Conservation (phyloP, 2,797 vertebrate species). For the Pseudomugil gertrudae region DNA sequence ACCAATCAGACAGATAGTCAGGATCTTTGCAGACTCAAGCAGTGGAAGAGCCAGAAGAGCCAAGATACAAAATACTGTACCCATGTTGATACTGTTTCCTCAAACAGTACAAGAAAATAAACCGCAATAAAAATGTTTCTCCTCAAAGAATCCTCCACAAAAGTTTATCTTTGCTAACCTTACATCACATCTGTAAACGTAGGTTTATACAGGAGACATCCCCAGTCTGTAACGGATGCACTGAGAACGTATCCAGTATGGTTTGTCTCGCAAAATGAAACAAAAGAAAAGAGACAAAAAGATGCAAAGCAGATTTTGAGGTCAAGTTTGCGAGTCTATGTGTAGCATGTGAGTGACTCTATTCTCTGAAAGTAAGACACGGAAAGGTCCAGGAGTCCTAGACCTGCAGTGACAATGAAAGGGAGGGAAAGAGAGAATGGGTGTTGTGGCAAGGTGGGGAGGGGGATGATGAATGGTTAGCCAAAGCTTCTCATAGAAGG, state of each 20-base stretch:
- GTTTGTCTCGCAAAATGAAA: constrained; percentile 7
- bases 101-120: constrained; percentile 32
- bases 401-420: constrained; percentile 48
- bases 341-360: constrained; percentile 19
- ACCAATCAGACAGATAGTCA: constrained; percentile 73
- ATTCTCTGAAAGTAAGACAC: constrained; percentile 54
- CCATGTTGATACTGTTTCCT: constrained; percentile 48
- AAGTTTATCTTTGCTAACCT: background rate
- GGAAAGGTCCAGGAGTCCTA: constrained; percentile 43
- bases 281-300: background rate
- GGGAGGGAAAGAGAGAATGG: constrained; percentile 49
- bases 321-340: constrained; percentile 7
- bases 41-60: constrained; percentile 64
- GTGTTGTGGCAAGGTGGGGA: constrained; percentile 13
- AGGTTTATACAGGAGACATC: background rate
- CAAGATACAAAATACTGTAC: constrained; percentile 55
- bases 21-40: constrained; percentile 72
- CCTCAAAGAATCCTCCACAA: background rate
- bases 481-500: constrained; percentile 1
- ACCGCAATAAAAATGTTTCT: constrained; percentile 14
- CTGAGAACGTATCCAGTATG: background rate
- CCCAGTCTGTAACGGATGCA: constrained; percentile 5
- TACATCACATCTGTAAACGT: background rate
- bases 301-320: constrained; percentile 14
- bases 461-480: constrained; percentile 27